These are phyloP conservation scores for Olivierus martensii DNA, from an alignment of 1,140 invertebrate species.

Conservation along the genomic window DNA sequence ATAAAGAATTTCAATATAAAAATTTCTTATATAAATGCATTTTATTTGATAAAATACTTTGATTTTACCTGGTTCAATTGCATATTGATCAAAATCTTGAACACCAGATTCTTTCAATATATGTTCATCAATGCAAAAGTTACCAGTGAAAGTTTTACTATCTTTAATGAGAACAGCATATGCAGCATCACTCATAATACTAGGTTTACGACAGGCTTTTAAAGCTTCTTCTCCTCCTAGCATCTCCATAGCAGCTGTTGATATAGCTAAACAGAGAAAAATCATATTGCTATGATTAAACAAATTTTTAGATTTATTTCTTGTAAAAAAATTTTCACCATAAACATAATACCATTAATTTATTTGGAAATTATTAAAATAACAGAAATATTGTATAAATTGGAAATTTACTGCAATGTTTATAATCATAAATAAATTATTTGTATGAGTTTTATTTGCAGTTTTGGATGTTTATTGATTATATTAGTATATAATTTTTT, in stretches of 20 bases:
- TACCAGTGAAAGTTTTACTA: slow-evolving; percentile 61
- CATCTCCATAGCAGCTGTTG: slow-evolving; percentile 95
- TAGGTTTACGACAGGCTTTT: slow-evolving; percentile 58
- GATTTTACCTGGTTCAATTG: slow-evolving; percentile 54
- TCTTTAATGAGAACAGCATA: slow-evolving; percentile 75
- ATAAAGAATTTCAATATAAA: neutral
- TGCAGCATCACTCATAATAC: slow-evolving; percentile 91
- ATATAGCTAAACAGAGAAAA: slow-evolving; percentile 49
- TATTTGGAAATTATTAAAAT: too few species aligned
- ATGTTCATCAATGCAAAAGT: slow-evolving; percentile 91
- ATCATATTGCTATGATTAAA: too few species aligned
- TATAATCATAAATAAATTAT: too few species aligned
- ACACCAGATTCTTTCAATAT: slow-evolving; percentile 64
- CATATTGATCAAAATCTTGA: slow-evolving; percentile 73
- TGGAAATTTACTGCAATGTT: too few species aligned
- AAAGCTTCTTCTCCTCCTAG: slow-evolving; percentile 40
- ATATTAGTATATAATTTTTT: too few species aligned
- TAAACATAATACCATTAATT: too few species aligned
- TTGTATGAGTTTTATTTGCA: too few species aligned
- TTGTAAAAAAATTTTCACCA: too few species aligned
- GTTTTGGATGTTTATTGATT: too few species aligned
- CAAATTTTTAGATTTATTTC: too few species aligned
- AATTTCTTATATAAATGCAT: neutral
- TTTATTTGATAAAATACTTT: neutral
- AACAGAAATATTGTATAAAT: too few species aligned